Conservation (phyloP, 2,888 invertebrate species). For the Strigamia maritima region DNA sequence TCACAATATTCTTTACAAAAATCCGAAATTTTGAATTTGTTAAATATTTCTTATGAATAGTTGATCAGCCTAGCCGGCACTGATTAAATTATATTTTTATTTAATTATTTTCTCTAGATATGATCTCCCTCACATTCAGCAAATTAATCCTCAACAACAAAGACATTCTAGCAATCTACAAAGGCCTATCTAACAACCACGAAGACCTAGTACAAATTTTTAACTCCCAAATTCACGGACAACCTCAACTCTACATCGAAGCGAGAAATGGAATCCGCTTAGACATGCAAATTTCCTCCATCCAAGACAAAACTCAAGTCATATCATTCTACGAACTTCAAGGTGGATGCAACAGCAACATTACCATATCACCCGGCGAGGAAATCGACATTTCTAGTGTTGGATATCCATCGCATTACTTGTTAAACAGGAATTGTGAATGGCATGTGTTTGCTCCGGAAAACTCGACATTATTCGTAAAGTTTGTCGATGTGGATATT, state of each 20-base stretch:
- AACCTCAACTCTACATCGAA: neutral
- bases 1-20: no score
- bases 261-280: constrained; percentile 1
- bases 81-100: neutral
- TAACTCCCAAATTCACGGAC: neutral
- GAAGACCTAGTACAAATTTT: neutral
- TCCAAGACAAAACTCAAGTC: neutral
- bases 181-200: neutral
- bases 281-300: neutral
- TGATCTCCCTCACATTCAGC: neutral
- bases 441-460: neutral
- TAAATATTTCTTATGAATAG: no score
- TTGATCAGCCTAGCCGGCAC: no score
- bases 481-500: constrained; percentile 5
- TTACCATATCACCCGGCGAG: neutral
- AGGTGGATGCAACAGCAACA: neutral
- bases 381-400: neutral
- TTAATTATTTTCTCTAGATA: neutral
- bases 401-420: neutral
- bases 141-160: neutral
- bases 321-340: neutral
- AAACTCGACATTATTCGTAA: neutral
- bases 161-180: neutral
- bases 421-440: neutral
- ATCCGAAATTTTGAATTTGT: no score